Evolutionary conservation across 2,888 invertebrate species (phyloP).

Genomic region (Pollenia angustigena): DNA sequence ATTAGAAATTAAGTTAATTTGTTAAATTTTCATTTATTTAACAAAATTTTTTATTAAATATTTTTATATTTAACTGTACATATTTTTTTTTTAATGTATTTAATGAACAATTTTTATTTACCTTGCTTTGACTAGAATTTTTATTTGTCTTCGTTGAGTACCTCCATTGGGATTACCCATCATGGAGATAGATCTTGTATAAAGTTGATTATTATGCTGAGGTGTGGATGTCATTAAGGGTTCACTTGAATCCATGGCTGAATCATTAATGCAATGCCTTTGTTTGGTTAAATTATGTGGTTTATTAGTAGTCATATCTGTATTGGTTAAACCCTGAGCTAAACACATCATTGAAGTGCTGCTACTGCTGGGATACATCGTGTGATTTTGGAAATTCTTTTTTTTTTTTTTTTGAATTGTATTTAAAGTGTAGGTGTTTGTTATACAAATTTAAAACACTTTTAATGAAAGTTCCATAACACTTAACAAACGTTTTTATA

Average conservation of each 20-base stretch:
- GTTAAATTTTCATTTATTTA: not conserved
- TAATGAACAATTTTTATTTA: slow-evolving; percentile 26
- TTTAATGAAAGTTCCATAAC: not conserved
- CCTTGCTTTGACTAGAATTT: slow-evolving; percentile 68
- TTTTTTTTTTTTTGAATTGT: not conserved
- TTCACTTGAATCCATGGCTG: not conserved
- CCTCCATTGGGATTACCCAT: slow-evolving; percentile 22
- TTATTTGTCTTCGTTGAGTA: slow-evolving; percentile 48
- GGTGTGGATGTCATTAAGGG: not conserved
- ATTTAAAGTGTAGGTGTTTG: slow-evolving; percentile 20
- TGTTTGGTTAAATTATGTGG: slow-evolving; percentile 11
- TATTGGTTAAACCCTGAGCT: slow-evolving; percentile 52
- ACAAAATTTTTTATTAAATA: no score
- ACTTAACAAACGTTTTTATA: slow-evolving; percentile 15
- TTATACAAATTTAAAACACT: slow-evolving; percentile 11
- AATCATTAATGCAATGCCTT: slow-evolving; percentile 8
- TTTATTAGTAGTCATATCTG: slow-evolving; percentile 27
- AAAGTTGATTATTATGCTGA: slow-evolving; percentile 8
- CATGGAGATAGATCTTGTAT: slow-evolving; percentile 58
- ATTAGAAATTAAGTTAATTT: no score
- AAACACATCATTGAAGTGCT: slow-evolving; percentile 62
- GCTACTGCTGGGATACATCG: slow-evolving; percentile 53
- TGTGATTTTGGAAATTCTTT: not conserved
- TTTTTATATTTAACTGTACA: not conserved
- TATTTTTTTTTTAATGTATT: not conserved